Percentiles rank a stretch among this genome's conserved stretches.
Conservation (phyloP, 2,888 invertebrate genomes). For the Mallateleia sp. region DNA sequence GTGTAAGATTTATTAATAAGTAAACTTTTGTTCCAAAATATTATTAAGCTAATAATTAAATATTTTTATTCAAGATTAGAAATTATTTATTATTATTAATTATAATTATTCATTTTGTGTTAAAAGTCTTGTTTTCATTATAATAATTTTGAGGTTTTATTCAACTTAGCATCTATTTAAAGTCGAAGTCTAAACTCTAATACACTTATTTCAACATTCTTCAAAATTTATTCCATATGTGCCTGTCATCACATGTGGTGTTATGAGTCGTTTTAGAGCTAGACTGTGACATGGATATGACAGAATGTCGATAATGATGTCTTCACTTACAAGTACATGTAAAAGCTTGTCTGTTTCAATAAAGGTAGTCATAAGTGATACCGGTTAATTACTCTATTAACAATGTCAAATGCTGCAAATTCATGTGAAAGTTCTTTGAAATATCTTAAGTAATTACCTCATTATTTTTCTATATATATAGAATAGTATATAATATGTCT, state of each 20-base stretch:
- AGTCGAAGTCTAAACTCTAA: neutral
- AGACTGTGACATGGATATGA: neutral
- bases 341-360: neutral
- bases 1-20: too few relatives aligned
- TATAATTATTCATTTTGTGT: too few relatives aligned
- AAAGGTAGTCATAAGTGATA: neutral
- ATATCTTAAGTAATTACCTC: neutral
- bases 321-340: neutral
- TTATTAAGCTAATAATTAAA: too few relatives aligned
- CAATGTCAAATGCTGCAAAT: neutral
- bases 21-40: too few relatives aligned
- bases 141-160: too few relatives aligned
- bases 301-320: slow-evolving; percentile 4
- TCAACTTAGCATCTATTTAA: too few relatives aligned
- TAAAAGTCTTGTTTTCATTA: too few relatives aligned
- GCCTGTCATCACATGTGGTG: neutral
- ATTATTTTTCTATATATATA: too few relatives aligned
- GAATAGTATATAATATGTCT: too few relatives aligned
- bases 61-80: too few relatives aligned
- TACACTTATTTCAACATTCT: neutral
- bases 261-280: slow-evolving; percentile 4
- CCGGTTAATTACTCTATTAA: slow-evolving; percentile 5
- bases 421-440: neutral
- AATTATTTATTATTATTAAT: too few relatives aligned
- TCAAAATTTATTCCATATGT: neutral